Conservation (phyloP, 2,113 vertebrate genomes). For the Gambusia holbrooki region DNA sequence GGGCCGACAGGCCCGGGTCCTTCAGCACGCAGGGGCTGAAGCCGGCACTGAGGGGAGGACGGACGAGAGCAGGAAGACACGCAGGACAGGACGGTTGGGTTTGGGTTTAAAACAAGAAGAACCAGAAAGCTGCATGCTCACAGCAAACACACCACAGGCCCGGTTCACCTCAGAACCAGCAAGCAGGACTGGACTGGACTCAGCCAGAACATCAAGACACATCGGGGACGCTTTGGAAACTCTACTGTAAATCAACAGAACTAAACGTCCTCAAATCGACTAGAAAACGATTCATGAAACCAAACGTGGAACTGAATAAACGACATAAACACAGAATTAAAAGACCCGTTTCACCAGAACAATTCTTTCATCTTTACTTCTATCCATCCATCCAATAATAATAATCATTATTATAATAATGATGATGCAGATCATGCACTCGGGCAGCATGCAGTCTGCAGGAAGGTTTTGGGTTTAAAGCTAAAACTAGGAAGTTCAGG, state of each 20-base stretch:
- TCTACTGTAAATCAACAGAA: no score
- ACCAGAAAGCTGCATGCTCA: conserved; percentile 7
- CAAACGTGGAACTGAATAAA: background rate
- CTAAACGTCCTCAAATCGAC: no score
- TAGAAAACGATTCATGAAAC: background rate
- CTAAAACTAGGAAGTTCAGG: background rate
- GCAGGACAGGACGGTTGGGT: conserved; percentile 17
- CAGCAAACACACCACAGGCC: conserved; percentile 19
- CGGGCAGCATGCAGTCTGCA: background rate
- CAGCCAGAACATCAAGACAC: no score
- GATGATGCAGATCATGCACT: background rate
- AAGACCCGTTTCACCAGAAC: no score
- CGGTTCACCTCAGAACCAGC: no score
- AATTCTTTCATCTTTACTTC: background rate
- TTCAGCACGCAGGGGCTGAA: conserved; percentile 90
- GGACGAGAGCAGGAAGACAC: background rate
- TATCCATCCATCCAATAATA: background rate
- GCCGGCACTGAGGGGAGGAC: conserved; percentile 73
- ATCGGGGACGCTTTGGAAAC: no score
- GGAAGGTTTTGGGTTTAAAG: background rate
- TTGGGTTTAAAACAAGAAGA: background rate
- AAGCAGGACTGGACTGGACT: no score
- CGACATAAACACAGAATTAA: background rate
- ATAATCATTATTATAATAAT: background rate
- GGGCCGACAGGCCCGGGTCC: conserved; percentile 89